A percentile compares a stretch with the other conserved stretches of the same genome.
Evolutionary conservation across 2,797 vertebrate genomes (phyloP).

Genomic region (Tokudaia muenninki): DNA sequence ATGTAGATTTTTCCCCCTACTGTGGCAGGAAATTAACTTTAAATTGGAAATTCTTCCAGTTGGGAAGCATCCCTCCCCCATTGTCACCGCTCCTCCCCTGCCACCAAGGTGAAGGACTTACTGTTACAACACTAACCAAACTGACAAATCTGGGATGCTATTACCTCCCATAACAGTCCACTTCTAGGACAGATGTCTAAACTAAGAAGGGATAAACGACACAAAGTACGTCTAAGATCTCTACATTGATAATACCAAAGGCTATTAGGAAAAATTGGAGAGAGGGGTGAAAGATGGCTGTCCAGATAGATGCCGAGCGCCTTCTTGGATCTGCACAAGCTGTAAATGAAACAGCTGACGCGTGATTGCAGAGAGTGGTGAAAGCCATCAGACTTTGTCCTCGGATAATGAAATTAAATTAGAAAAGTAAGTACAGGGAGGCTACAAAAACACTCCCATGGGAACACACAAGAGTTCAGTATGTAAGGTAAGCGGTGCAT

Average conservation of each 20-base stretch:
- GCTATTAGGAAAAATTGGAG: not conserved
- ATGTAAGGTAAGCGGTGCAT: no score
- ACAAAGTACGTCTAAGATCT: not conserved
- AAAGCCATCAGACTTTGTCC: not conserved
- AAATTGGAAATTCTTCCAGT: constrained; percentile 36
- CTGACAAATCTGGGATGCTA: not conserved
- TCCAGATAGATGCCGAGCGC: no score
- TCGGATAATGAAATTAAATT: not conserved
- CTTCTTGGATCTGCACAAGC: not conserved
- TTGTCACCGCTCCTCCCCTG: not conserved
- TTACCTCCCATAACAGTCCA: constrained; percentile 19
- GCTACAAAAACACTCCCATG: not conserved
- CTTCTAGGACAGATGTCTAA: constrained; percentile 23
- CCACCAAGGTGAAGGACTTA: constrained; percentile 50
- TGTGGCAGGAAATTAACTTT: constrained; percentile 16
- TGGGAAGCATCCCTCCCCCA: not conserved
- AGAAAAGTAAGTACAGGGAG: not conserved
- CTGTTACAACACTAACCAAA: constrained; percentile 52
- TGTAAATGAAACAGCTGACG: not conserved
- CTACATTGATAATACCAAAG: not conserved
- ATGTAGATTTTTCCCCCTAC: not conserved
- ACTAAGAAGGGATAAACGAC: constrained; percentile 18
- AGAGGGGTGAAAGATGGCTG: not conserved
- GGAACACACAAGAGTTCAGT: no score
- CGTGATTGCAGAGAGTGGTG: no score